Conservation (phyloP, 2,113 vertebrate species). For the Tachycineta bicolor region DNA sequence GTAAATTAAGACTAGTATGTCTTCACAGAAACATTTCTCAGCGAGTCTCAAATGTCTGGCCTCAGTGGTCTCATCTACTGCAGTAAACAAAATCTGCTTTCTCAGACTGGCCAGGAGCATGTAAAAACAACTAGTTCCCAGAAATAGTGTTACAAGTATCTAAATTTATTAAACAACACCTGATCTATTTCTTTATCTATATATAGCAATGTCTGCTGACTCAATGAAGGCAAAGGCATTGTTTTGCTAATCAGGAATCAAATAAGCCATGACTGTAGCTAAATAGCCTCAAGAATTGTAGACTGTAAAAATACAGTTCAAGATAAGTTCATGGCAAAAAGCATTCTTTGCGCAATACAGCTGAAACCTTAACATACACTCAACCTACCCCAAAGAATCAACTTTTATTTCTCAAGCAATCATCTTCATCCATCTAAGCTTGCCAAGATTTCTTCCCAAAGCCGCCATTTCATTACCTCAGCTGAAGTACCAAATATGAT, state of each 20-base stretch:
- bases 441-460: slow-evolving; percentile 31
- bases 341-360: slow-evolving; percentile 20
- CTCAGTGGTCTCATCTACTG: not conserved
- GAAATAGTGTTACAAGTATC: not conserved
- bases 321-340: slow-evolving; percentile 41
- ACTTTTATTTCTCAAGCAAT: slow-evolving; percentile 36
- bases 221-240: not conserved
- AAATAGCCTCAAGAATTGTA: not conserved
- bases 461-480: not conserved
- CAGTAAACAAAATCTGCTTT: not conserved
- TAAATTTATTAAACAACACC: not conserved
- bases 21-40: slow-evolving; percentile 39
- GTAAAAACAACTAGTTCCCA: not conserved
- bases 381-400: slow-evolving; percentile 22
- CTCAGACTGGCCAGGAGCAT: not conserved
- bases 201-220: not conserved
- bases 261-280: not conserved
- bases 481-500: not conserved
- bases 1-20: not conserved
- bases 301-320: slow-evolving; percentile 26
- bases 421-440: not conserved
- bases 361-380: slow-evolving; percentile 19
- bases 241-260: not conserved
- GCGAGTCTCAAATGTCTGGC: not conserved
- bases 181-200: not conserved